Evolutionary conservation across 92 coral and sea anemone species (phyloP).

Genomic region (Palythoa grandiflora): DNA sequence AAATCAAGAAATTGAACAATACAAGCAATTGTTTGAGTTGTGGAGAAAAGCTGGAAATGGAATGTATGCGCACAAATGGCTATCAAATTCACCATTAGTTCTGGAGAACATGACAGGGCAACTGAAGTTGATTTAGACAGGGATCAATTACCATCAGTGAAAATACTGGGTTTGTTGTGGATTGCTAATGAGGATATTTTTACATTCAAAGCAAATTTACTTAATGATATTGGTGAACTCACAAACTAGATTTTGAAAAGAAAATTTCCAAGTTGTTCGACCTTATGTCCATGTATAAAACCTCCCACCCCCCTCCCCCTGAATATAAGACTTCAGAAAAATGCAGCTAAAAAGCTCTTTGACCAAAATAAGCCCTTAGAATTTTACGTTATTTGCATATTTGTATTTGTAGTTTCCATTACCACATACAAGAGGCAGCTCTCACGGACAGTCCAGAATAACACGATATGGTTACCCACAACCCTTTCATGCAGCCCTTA

Average conservation of each 20-base stretch:
- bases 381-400: neutral
- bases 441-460: constrained; percentile 93
- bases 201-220: no score
- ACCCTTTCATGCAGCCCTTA: constrained; percentile 64
- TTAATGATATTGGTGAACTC: no score
- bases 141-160: constrained; percentile 63
- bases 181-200: no score
- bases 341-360: no score
- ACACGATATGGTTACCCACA: constrained; percentile 83
- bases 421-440: constrained; percentile 93
- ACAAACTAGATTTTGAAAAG: neutral
- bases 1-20: no score
- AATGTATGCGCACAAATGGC: constrained; percentile 73
- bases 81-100: constrained; percentile 55
- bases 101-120: constrained; percentile 66
- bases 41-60: constrained; percentile 59
- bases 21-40: no score
- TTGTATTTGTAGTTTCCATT: constrained; percentile 77
- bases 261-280: neutral
- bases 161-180: constrained; percentile 45
- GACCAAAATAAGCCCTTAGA: no score
- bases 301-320: no score
- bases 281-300: neutral
- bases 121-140: neutral
- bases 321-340: no score